These are phyloP conservation scores for Brachynemurus nebulosus DNA, from an alignment of 2,888 invertebrate species.

Conservation along the genomic window DNA sequence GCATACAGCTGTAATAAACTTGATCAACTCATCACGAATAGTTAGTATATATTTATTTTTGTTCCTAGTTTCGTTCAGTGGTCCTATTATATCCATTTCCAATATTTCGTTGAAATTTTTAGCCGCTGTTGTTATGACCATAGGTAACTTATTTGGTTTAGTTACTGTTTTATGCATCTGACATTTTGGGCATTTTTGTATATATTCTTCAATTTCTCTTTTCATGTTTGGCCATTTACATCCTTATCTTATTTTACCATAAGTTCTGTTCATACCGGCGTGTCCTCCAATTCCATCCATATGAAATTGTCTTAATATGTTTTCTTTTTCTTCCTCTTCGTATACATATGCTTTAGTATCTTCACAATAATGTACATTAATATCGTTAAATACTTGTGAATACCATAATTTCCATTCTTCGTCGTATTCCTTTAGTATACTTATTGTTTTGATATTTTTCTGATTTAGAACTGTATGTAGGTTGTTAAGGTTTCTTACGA, in stretches of 20 bases:
- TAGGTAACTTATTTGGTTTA: not conserved
- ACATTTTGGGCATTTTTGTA: not conserved
- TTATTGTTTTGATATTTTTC: no score
- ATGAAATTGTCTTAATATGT: not conserved
- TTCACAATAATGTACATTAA: not conserved
- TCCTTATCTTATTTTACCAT: not conserved
- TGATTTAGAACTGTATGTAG: no score
- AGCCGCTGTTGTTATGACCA: not conserved
- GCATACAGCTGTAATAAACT: not conserved
- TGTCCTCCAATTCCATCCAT: not conserved
- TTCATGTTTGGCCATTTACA: not conserved
- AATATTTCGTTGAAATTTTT: not conserved
- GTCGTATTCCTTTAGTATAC: no score
- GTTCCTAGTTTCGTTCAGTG: not conserved
- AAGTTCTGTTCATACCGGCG: not conserved
- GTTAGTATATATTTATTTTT: not conserved
- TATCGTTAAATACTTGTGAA: no score
- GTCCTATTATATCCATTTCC: not conserved
- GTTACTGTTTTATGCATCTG: not conserved
- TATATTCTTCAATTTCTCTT: not conserved
- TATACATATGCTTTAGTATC: not conserved
- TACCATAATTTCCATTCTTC: no score
- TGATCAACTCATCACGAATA: not conserved
- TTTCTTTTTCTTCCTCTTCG: not conserved
- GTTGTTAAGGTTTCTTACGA: no score